These are phyloP conservation scores for Siniperca knerii DNA, from an alignment of 2,113 vertebrate species.

Conservation along the genomic window DNA sequence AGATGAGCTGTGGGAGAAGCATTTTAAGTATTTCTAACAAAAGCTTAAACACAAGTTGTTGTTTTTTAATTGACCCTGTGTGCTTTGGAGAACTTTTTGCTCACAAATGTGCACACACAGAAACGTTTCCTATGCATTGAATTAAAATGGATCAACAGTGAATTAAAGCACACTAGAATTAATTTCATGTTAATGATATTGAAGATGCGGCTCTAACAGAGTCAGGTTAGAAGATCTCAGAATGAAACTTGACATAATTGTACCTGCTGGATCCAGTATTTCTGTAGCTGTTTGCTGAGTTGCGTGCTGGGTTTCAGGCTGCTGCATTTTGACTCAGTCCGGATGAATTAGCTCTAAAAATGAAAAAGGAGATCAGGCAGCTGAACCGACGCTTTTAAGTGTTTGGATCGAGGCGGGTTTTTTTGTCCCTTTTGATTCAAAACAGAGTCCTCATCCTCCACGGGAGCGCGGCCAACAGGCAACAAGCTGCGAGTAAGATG, in stretches of 20 bases:
- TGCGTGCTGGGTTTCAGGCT: slow-evolving; percentile 62
- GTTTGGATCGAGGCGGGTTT: not conserved
- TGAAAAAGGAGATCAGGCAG: not conserved
- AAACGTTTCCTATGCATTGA: too few species aligned
- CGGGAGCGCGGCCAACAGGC: not conserved
- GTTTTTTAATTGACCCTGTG: not conserved
- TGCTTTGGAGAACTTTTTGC: too few species aligned
- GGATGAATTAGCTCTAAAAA: not conserved
- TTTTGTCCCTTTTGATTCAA: slow-evolving; percentile 37
- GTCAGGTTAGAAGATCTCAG: not conserved
- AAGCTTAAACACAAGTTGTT: too few species aligned
- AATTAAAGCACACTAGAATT: not conserved
- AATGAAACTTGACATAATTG: not conserved
- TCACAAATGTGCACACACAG: not conserved
- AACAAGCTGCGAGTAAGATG: not conserved
- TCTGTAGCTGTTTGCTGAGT: slow-evolving; percentile 52
- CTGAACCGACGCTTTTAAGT: not conserved
- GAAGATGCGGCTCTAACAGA: not conserved
- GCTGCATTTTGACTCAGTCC: slow-evolving; percentile 73
- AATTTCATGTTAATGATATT: not conserved
- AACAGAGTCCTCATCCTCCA: slow-evolving; percentile 24
- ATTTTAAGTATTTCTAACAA: not conserved
- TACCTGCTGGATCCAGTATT: slow-evolving; percentile 73
- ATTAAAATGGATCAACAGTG: not conserved
- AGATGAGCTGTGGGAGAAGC: not conserved